These are phyloP conservation scores for Tachycineta bicolor DNA, from an alignment of 2,113 vertebrate species.

Conservation along the genomic window DNA sequence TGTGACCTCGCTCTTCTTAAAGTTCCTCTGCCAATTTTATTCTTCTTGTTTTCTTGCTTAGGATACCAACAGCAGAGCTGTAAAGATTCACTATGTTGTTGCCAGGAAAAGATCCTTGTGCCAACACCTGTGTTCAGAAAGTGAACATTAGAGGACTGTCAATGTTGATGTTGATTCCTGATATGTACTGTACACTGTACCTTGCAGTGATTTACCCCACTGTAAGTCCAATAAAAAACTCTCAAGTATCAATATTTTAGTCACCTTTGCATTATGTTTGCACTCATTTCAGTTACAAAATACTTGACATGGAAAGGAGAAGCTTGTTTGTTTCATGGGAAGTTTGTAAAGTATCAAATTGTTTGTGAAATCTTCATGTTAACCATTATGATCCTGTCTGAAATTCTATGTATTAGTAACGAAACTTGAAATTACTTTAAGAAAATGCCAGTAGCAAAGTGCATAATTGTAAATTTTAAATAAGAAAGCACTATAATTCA, in stretches of 20 bases:
- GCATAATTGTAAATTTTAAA: background rate
- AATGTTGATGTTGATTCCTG: background rate
- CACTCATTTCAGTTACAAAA: background rate
- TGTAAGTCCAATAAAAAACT: background rate
- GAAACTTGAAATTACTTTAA: background rate
- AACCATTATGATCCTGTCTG: background rate
- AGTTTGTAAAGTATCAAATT: background rate
- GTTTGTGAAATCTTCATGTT: background rate
- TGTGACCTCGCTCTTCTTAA: too few relatives aligned
- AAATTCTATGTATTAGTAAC: background rate
- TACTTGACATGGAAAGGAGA: background rate
- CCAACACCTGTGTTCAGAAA: background rate
- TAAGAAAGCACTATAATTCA: background rate
- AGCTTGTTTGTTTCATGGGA: background rate
- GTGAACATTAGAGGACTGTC: background rate
- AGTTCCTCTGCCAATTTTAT: background rate
- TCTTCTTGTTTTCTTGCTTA: background rate
- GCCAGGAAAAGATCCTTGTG: background rate
- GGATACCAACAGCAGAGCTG: background rate
- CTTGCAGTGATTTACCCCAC: background rate
- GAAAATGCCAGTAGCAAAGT: background rate
- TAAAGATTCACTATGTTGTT: fast-evolving
- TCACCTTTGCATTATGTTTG: background rate
- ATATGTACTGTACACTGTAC: too few relatives aligned
- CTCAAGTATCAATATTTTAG: background rate